A percentile compares a stretch with the other conserved stretches of the same genome.
Evolutionary conservation across 2,113 vertebrate genomes (phyloP).

Genomic region (Suricata suricatta): DNA sequence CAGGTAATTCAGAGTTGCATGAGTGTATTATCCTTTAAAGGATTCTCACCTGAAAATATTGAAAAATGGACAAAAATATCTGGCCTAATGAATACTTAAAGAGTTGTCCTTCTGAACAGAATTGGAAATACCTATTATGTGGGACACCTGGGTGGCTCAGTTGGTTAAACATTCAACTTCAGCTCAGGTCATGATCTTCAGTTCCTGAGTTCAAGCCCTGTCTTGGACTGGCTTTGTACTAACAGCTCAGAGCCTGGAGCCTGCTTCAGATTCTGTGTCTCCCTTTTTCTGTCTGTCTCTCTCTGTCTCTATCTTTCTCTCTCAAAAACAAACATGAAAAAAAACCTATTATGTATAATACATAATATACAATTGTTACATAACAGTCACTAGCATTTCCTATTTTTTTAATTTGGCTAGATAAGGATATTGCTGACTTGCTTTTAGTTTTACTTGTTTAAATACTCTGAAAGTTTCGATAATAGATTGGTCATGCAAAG

Average conservation of each 20-base stretch:
- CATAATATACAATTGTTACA: not conserved
- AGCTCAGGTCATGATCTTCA: too few relatives aligned
- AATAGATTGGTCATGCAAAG: not conserved
- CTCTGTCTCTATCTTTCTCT: too few relatives aligned
- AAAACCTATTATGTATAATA: not conserved
- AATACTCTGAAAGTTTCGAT: constrained; percentile 5
- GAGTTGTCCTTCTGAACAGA: not conserved
- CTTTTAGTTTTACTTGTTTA: constrained; percentile 3
- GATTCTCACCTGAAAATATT: not conserved
- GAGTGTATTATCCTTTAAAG: not conserved
- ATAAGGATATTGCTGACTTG: not conserved
- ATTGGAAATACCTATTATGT: not conserved
- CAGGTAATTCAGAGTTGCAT: not conserved
- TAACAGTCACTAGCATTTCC: not conserved
- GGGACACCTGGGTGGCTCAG: too few relatives aligned
- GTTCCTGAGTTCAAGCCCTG: too few relatives aligned
- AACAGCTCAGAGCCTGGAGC: too few relatives aligned
- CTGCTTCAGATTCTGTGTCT: too few relatives aligned
- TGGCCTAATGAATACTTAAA: not conserved
- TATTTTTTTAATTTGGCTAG: constrained; percentile 5
- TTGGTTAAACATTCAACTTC: too few relatives aligned
- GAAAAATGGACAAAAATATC: constrained; percentile 21
- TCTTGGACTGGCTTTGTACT: too few relatives aligned
- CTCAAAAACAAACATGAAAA: too few relatives aligned
- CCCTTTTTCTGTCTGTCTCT: too few relatives aligned